Base-by-base conservation (phyloP, 2,797 vertebrate species). In the Spea hammondii region DNA sequence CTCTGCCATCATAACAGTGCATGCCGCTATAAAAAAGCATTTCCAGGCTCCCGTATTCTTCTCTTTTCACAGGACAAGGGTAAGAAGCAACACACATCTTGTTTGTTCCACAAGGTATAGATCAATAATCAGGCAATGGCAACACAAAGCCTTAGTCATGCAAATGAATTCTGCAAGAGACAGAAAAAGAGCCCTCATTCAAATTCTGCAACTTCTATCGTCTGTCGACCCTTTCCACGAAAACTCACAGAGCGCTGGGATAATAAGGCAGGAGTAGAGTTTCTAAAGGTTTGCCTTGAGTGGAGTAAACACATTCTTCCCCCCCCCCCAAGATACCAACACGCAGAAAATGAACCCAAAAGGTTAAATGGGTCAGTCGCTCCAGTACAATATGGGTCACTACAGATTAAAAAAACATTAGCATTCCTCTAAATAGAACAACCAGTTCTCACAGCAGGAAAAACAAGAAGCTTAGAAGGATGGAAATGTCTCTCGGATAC, bases 251-350 rank as follows among this genome's bases (percentile, higher is more conserved):
- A 70, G 84, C 85, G 86, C 84, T 78, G 71, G 86, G 84, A 88
- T 84, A 85, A 89, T 87, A 86, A 86, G 83, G 59, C 83, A 78
- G 82, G 84, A 84, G 83, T 48, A 64, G 80, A 83, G 77, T 90
- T 89, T 88, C 88, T 89, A 88, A 91, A 85, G 85, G 84, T 85
- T 86, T 87, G 87, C 88, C 86, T 86, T 85, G 77, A 82, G 69
- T 17, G 78, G 84, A 87, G 88, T 87, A 89, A 91, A 91, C 89
- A 86, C 78, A 79, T 82, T 73, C 86, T 83, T 17, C 17, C 17
- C 17, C 17, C 17, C 17, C 93, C 93, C 91, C 92, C 92, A 93
- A 92, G 91, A 91, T 88, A 90, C 86, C n/a, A 66, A 82, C 85
- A 84, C 73, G 88, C 87, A 89, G 86, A 85, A 87, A 88, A 87